Base-by-base conservation (phyloP, 2,113 vertebrate genomes). In the Microtus pennsylvanicus region DNA sequence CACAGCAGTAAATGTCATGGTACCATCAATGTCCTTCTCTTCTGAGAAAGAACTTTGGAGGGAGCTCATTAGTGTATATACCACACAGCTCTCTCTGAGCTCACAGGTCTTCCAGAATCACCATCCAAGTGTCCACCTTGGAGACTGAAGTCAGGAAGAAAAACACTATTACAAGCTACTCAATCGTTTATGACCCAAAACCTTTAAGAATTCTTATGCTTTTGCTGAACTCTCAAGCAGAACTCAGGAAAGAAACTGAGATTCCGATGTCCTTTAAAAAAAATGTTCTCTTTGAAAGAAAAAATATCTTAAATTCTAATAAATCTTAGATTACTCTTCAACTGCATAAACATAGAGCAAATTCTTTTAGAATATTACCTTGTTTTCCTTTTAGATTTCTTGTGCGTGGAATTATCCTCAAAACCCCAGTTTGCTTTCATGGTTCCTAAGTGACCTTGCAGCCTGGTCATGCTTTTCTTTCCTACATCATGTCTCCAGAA, bases 261-360 rank as follows among this genome's bases (percentile, higher is more conserved):
- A 86, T 1, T 0, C 58, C 21, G 61, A 1, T 82, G 8, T 82
- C 63, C 61, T 83, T 38, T 21, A 14, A 50, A 14, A 90, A 90
- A 72, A 90, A 94, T 61, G 55, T 42, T 94, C 87, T 33, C 38
- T 88, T 77, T 86, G 55, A 28, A 88, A 83, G 55, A 58, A 86
- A 91, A 86, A 82, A 82, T 33, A 33, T 89, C 35, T 91, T 78
- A 93, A 58, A 94, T 80, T 96, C 58, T 81, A 80, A 76, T 13
- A 42, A 75, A 95, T 89, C 22, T 93, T 94, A 94, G 9, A 76
- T 65, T 92, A 38, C 17, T 87, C 55, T 96, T 93, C 89, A 13
- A 77, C 61, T 80, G 1, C 87, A 13, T 33, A 90, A 28, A 89
- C 12, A 35, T n/a, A 24, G 6, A 90, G 61, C 22, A 92, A 76